Evolutionary conservation across 1,140 invertebrate genomes (phyloP).

Genomic region (Lordiphosa clarofinis): DNA sequence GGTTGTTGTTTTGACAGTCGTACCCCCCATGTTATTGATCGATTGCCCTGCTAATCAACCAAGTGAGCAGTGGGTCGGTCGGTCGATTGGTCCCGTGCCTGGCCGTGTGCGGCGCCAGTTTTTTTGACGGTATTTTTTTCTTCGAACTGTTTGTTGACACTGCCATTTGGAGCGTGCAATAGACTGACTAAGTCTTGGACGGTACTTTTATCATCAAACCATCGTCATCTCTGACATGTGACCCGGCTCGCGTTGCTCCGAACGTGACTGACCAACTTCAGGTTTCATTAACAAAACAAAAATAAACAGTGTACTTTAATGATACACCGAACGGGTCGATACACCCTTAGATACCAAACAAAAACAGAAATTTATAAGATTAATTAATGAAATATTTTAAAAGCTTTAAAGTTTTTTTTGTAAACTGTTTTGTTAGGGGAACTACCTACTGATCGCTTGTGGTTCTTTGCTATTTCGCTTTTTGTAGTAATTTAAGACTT

Average conservation of each 20-base stretch:
- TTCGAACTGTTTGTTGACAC: slow-evolving; percentile 12
- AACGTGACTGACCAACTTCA: slow-evolving; percentile 53
- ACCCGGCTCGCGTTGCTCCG: slow-evolving; percentile 47
- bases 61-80: slow-evolving; percentile 10
- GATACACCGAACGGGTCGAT: no score
- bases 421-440: no score
- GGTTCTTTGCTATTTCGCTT: no score
- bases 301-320: no score
- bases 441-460: no score
- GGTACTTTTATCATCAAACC: slow-evolving; percentile 5
- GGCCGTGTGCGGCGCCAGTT: slow-evolving; percentile 47
- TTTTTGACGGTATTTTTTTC: slow-evolving; percentile 12
- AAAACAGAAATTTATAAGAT: no score
- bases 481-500: no score
- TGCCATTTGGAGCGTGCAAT: slow-evolving; percentile 13
- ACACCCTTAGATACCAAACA: no score
- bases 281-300: slow-evolving; percentile 1
- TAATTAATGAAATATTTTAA: no score
- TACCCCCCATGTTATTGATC: slow-evolving; percentile 30
- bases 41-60: slow-evolving; percentile 58
- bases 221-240: slow-evolving; percentile 25
- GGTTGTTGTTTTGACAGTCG: slow-evolving; percentile 49
- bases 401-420: no score
- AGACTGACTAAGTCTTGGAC: slow-evolving; percentile 4
- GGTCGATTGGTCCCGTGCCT: slow-evolving; percentile 35